phyloP scores from a whole-genome alignment of 1,140 invertebrate species.

The Mycetomoellerius zeteki region DNA sequence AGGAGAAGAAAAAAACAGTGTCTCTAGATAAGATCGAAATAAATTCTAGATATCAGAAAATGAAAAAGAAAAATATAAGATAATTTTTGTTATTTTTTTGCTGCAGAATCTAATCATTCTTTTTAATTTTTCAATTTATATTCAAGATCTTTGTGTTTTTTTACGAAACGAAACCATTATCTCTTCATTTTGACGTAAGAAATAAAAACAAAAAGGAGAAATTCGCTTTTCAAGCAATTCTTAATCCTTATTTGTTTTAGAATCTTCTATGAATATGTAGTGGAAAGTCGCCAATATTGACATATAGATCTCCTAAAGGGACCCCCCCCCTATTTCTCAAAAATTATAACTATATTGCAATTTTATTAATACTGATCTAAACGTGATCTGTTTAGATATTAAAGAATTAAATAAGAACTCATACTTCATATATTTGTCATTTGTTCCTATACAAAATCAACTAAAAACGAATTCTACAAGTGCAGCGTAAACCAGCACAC shows the following conservation, averaged over 20 bases:
- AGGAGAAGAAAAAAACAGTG: background rate
- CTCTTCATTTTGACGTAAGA: background rate
- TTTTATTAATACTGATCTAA: too few relatives aligned
- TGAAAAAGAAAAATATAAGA: background rate
- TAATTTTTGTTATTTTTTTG: background rate
- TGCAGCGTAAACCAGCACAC: too few relatives aligned
- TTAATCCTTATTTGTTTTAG: background rate
- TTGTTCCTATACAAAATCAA: too few relatives aligned
- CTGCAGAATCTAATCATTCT: background rate
- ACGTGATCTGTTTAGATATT: too few relatives aligned
- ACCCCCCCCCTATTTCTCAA: too few relatives aligned
- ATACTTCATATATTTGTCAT: too few relatives aligned
- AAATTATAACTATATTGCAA: too few relatives aligned
- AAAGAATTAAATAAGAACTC: too few relatives aligned
- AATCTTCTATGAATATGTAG: background rate
- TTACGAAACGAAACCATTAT: background rate
- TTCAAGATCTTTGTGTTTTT: background rate
- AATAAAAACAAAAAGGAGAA: background rate
- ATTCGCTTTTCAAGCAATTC: background rate
- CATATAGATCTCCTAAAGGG: too few relatives aligned
- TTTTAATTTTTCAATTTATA: conserved; percentile 7
- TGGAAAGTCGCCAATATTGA: too few relatives aligned
- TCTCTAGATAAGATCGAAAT: background rate
- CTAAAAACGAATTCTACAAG: too few relatives aligned
- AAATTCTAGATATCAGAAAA: background rate